These are phyloP conservation scores for Diadumene lineata DNA, from an alignment of 92 coral and sea anemone genomes.

Conservation along the genomic window DNA sequence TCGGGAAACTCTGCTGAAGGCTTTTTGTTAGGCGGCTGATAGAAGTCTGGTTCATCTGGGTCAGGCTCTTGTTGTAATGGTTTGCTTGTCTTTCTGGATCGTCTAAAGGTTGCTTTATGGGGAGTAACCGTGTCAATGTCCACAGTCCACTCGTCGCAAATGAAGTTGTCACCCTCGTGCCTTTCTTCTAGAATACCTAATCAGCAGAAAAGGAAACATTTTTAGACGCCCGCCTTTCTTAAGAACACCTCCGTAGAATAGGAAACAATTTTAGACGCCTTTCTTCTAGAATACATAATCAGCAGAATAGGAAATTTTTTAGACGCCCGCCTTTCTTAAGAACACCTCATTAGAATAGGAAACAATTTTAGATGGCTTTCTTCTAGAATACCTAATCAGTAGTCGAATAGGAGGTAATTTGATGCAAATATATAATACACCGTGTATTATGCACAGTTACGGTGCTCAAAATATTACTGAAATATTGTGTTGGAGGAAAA, in stretches of 20 bases:
- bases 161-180: slow-evolving; percentile 2
- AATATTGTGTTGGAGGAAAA: too few relatives aligned
- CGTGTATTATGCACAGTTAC: too few relatives aligned
- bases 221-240: too few relatives aligned
- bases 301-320: background rate
- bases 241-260: too few relatives aligned
- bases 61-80: background rate
- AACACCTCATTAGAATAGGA: too few relatives aligned
- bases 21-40: background rate
- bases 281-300: too few relatives aligned
- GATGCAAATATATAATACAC: too few relatives aligned
- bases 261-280: too few relatives aligned
- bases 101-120: slow-evolving; percentile 13
- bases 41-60: background rate
- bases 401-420: too few relatives aligned
- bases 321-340: too few relatives aligned
- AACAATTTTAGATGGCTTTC: too few relatives aligned
- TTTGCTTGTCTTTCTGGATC: slow-evolving; percentile 4
- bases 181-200: background rate
- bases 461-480: too few relatives aligned
- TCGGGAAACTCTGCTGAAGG: background rate
- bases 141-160: slow-evolving; percentile 13
- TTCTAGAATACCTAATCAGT: background rate
- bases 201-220: background rate
- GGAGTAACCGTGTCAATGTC: slow-evolving; percentile 11